Evolutionary conservation across 2,888 invertebrate species (phyloP).

Genomic region (Drepanosiphum platanoidis): DNA sequence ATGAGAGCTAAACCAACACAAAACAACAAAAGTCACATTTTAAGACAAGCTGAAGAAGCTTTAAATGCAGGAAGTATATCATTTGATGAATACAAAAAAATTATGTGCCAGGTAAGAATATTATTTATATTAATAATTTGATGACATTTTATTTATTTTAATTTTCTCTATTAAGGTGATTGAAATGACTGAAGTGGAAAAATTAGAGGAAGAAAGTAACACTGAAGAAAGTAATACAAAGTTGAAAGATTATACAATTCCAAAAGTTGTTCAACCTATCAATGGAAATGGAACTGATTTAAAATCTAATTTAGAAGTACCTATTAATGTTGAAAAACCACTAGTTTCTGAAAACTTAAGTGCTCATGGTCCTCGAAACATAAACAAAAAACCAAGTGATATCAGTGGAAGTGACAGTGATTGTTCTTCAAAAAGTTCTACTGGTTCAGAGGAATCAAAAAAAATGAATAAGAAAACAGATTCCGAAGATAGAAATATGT

Average conservation of each 20-base stretch:
- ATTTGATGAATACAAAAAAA: slow-evolving; percentile 78
- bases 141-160: slow-evolving; percentile 14
- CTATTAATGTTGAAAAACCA: not conserved
- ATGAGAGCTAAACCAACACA: slow-evolving; percentile 69
- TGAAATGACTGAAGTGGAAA: slow-evolving; percentile 80
- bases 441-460: slow-evolving; percentile 51
- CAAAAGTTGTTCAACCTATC: slow-evolving; percentile 27
- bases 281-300: slow-evolving; percentile 37
- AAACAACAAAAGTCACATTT: slow-evolving; percentile 79
- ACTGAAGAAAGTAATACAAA: slow-evolving; percentile 68
- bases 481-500: slow-evolving; percentile 28
- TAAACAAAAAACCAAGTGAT: slow-evolving; percentile 45
- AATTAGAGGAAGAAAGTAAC: slow-evolving; percentile 80
- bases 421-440: slow-evolving; percentile 57
- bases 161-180: slow-evolving; percentile 69
- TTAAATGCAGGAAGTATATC: slow-evolving; percentile 79
- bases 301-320: slow-evolving; percentile 13
- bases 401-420: slow-evolving; percentile 57
- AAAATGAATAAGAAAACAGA: slow-evolving; percentile 24
- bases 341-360: not conserved
- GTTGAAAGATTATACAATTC: slow-evolving; percentile 35
- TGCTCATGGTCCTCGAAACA: not conserved
- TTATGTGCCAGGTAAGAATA: slow-evolving; percentile 74
- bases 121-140: slow-evolving; percentile 1
- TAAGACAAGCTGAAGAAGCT: slow-evolving; percentile 84